These are phyloP conservation scores for Phymatocera aterrima DNA, from an alignment of 2,888 invertebrate genomes.

Conservation along the genomic window DNA sequence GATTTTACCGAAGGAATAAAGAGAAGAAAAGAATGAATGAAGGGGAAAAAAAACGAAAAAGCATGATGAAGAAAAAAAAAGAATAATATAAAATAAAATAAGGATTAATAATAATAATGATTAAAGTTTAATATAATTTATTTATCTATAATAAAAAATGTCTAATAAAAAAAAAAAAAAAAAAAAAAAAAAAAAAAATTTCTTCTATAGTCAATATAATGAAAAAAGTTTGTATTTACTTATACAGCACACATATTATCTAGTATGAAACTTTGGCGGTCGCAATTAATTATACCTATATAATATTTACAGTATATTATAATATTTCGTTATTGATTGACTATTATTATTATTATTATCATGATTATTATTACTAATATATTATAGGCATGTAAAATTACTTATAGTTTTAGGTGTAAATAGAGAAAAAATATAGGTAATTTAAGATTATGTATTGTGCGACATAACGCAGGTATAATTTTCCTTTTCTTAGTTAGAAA, in stretches of 20 bases:
- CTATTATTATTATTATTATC: background rate
- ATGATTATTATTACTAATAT: background rate
- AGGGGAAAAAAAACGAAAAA: background rate
- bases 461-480: background rate
- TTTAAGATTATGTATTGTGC: background rate
- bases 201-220: background rate
- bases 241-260: background rate
- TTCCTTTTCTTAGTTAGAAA: background rate
- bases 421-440: background rate
- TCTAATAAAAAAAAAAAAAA: background rate
- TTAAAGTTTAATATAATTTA: conserved; percentile 15
- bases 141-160: no score
- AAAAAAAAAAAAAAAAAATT: background rate
- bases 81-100: background rate
- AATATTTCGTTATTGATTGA: background rate
- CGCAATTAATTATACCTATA: background rate
- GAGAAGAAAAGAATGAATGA: background rate
- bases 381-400: background rate
- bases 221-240: background rate
- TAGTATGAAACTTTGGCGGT: background rate
- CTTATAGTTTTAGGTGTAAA: conserved; percentile 6
- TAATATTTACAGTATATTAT: background rate
- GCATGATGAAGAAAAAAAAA: background rate
- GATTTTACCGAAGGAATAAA: conserved; percentile 28
- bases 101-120: conserved; percentile 10